phyloP scores from a whole-genome alignment of 2,113 vertebrate genomes.

The Rutilus rutilus region DNA sequence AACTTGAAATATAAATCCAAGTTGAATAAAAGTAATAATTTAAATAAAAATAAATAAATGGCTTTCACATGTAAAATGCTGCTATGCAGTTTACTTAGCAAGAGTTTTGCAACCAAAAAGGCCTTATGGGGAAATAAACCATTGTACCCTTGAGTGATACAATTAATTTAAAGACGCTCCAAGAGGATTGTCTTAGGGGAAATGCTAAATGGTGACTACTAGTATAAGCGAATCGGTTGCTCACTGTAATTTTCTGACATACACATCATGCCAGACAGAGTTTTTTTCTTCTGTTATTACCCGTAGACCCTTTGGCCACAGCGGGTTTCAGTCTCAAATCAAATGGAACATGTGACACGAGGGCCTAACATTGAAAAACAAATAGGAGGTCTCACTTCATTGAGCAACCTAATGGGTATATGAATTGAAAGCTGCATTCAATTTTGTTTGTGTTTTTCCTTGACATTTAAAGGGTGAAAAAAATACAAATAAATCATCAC shows the following conservation, averaged over 20 bases:
- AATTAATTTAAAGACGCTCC: neutral
- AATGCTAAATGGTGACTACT: neutral
- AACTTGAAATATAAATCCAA: neutral
- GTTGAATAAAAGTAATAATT: neutral
- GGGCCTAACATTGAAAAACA: slow-evolving; percentile 45
- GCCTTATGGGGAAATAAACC: neutral
- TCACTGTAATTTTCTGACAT: neutral
- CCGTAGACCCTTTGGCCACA: neutral
- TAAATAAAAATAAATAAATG: too few species aligned
- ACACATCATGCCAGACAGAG: neutral
- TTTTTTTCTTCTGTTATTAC: neutral
- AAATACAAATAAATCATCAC: neutral
- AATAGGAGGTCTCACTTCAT: slow-evolving; percentile 67
- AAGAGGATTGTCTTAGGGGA: neutral
- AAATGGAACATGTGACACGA: slow-evolving; percentile 52
- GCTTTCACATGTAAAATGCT: neutral
- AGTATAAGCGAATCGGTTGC: neutral
- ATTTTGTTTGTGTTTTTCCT: slow-evolving; percentile 63
- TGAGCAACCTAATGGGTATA: slow-evolving; percentile 65
- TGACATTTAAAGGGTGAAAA: slow-evolving; percentile 70
- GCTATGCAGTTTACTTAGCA: neutral
- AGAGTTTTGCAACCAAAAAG: neutral
- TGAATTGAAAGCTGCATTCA: slow-evolving; percentile 62
- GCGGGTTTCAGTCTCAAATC: slow-evolving; percentile 35
- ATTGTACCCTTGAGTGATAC: neutral